These are phyloP conservation scores for Sminthurinus aureus DNA, from an alignment of 2,888 invertebrate genomes.

Conservation along the genomic window DNA sequence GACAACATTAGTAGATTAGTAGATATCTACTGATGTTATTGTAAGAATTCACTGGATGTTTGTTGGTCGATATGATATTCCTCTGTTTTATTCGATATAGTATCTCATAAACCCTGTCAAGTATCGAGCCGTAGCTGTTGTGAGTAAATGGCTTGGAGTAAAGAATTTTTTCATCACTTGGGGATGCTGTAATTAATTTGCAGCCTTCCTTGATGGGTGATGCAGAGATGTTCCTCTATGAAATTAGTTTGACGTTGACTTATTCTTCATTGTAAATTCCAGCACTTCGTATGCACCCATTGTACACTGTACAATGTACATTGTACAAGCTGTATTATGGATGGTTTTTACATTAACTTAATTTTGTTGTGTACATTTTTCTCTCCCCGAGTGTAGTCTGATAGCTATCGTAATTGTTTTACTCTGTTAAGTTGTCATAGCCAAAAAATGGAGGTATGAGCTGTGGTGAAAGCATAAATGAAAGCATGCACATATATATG, in stretches of 20 bases:
- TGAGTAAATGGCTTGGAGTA: background rate
- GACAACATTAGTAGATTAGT: no score
- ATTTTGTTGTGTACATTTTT: no score
- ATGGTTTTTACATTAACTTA: background rate
- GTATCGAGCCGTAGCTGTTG: background rate
- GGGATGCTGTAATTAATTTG: slow-evolving; percentile 22
- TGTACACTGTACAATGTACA: no score
- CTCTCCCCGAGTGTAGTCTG: background rate
- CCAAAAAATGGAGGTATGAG: background rate
- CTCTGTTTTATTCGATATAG: no score
- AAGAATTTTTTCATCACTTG: slow-evolving; percentile 6
- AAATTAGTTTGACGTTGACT: slow-evolving; percentile 26
- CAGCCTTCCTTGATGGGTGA: background rate
- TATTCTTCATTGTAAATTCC: slow-evolving; percentile 21
- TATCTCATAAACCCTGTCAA: background rate
- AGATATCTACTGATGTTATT: background rate
- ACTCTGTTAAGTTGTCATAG: background rate
- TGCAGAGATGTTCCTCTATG: background rate
- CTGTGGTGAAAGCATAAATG: background rate
- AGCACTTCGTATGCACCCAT: background rate
- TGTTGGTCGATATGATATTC: background rate
- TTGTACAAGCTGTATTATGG: no score
- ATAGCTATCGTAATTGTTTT: background rate
- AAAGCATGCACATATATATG: no score
- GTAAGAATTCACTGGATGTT: background rate